Evolutionary conservation across 2,113 vertebrate genomes (phyloP).

Genomic region (Spermophilus dauricus): DNA sequence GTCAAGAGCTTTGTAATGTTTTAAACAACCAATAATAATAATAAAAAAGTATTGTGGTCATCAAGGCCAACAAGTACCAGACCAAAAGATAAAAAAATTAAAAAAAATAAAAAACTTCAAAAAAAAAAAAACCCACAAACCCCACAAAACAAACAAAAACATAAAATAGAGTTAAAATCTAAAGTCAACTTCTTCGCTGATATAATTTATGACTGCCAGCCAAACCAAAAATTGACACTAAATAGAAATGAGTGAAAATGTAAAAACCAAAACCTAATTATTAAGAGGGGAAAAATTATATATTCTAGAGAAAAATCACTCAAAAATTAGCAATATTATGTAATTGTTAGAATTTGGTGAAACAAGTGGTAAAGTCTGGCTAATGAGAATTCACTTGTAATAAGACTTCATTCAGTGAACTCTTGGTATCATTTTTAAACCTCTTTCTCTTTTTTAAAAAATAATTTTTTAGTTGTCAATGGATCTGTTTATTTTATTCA

Average conservation of each 20-base stretch:
- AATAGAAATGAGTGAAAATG: neutral
- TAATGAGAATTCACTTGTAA: constrained; percentile 9
- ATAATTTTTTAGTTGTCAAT: too few relatives aligned
- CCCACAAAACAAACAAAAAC: neutral
- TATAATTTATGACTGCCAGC: neutral
- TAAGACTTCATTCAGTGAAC: neutral
- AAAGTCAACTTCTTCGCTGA: neutral
- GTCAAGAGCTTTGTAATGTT: too few relatives aligned
- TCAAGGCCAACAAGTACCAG: too few relatives aligned
- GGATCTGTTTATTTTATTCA: too few relatives aligned
- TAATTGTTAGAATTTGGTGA: neutral
- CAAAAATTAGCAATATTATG: neutral
- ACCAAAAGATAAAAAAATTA: too few relatives aligned
- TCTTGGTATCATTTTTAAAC: neutral
- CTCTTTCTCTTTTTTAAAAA: too few relatives aligned
- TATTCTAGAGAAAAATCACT: constrained; percentile 27
- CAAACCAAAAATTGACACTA: neutral
- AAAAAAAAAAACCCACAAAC: neutral
- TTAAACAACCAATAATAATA: too few relatives aligned
- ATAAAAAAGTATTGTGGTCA: too few relatives aligned
- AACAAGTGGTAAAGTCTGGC: neutral
- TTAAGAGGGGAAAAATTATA: neutral
- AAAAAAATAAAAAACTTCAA: too few relatives aligned
- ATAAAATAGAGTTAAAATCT: constrained; percentile 4
- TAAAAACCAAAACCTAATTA: constrained; percentile 39